Base-by-base conservation (phyloP, 1,140 invertebrate species). In the Drosophila varians region DNA sequence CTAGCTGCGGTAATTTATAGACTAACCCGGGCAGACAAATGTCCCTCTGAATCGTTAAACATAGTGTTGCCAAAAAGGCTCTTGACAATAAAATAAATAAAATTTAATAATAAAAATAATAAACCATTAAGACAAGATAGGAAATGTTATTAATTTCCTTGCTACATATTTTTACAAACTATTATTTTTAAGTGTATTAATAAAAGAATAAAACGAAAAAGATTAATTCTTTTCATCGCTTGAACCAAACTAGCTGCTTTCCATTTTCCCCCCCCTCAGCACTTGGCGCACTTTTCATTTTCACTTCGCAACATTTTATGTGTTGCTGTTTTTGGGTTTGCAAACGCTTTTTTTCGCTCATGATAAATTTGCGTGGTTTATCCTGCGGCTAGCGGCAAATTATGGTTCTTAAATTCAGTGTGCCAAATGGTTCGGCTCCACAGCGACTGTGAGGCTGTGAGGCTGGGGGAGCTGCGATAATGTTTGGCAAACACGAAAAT, bases 311-410 rank as follows among this genome's bases (percentile, higher is more conserved):
- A 40, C 55, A 71, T 66, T 83, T 86, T 79, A 58, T 78, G 52
- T 74, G 51, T 74, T 74, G 61, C 53, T 58, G 71, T 71, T 74
- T 58, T 47, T 57, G 31, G 34, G 28, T 46, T 49, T 31, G 8
- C 21, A 55, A 11, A 51, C 52, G 48, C 21, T 69, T 51, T 82
- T 66, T 48, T 80, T 83, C 77, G 38, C 76, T 84, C 79, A 80
- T 84, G 76, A 84, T 84, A 84, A 84, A 86, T 84, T 86, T 76
- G 82, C 79, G 72, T 86, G 76, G 75, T 65, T 84, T 84, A 69
- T 86, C 79, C 79, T 86, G 79, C 76, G 80, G 79, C 79, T 64
- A 76, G 56, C 55, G 40, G 61, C 76, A 86, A 84, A 84, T 84
- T 84, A 84, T 84, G 80, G 79, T 84, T 84, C 79, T 84, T 84